Base-by-base conservation (phyloP, 2,797 vertebrate species). In the Pampus argenteus region DNA sequence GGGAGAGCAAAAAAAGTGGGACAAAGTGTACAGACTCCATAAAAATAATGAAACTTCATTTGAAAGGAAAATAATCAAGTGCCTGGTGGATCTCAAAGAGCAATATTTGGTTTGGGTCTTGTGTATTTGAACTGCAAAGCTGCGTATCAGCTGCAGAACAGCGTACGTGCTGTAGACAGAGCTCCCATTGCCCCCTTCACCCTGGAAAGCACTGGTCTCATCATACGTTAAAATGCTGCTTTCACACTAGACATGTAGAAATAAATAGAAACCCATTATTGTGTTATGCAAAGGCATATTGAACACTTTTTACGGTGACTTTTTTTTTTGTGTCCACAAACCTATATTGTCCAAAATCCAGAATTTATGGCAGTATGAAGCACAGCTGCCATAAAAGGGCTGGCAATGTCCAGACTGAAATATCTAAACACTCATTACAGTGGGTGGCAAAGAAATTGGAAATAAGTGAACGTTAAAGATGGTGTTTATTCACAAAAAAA, bases 51-150 rank as follows among this genome's bases (percentile, higher is more conserved):
- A 81, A 84, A 82, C 58, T 86, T 79, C 9, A 82, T 90, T 87
- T 82, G 34, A 81, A 92, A 92, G 79, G 59, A 90, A 93, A 94
- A 94, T 89, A 94, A 94, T 89, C 84, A 88, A 87, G 71, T 29
- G 78, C 69, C 79, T 81, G 66, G 56, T 79, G 68, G 74, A 83
- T 90, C 84, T 86, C 64, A 73, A 78, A 87, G 84, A 84, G 73
- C 78, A 90, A 93, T 92, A 90, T 93, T 93, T 91, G 83, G 81
- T 78, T 91, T 90, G 66, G 83, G 76, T 40, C 68, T 67, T 73
- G 84, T 88, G 76, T 88, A 83, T 90, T 91, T 89, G 64, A 61
- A 82, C 75, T 66, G 54, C 48, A 3, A 17, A 50, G 62, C 57
- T 23, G 38, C 70, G 70, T 72, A 82, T 86, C 79, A 78, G 69